phyloP scores from a whole-genome alignment of 2,113 vertebrate species.

The Pituophis catenifer region DNA sequence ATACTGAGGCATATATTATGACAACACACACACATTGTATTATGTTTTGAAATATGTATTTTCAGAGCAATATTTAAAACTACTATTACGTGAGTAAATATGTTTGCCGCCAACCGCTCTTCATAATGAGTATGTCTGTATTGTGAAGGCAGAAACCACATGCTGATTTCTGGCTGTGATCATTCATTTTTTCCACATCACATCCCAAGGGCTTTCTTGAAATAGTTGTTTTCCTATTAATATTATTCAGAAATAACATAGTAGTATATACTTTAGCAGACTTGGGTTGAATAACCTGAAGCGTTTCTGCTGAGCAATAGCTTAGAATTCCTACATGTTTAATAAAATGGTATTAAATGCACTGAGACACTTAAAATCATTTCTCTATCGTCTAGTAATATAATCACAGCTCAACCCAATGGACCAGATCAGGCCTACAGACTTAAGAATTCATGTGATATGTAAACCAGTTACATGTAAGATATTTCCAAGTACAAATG shows the following conservation, averaged over 20 bases:
- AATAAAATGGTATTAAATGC: background rate
- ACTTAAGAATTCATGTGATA: background rate
- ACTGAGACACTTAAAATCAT: background rate
- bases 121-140: background rate
- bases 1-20: background rate
- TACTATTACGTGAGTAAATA: background rate
- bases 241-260: background rate
- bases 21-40: background rate
- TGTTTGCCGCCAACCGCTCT: background rate
- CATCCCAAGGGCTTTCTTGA: background rate
- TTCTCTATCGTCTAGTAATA: background rate
- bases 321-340: background rate
- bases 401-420: background rate
- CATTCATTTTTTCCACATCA: background rate
- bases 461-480: background rate
- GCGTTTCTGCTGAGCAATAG: background rate
- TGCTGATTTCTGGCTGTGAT: background rate
- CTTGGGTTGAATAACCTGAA: background rate
- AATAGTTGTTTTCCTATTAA: background rate
- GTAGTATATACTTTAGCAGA: background rate
- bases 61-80: background rate
- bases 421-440: background rate
- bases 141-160: background rate
- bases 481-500: background rate
- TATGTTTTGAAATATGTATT: background rate